Evolutionary conservation across 1,140 invertebrate species (phyloP), one percentile per base, ranked within the genome.

Genomic region (Bombyx mori): DNA sequence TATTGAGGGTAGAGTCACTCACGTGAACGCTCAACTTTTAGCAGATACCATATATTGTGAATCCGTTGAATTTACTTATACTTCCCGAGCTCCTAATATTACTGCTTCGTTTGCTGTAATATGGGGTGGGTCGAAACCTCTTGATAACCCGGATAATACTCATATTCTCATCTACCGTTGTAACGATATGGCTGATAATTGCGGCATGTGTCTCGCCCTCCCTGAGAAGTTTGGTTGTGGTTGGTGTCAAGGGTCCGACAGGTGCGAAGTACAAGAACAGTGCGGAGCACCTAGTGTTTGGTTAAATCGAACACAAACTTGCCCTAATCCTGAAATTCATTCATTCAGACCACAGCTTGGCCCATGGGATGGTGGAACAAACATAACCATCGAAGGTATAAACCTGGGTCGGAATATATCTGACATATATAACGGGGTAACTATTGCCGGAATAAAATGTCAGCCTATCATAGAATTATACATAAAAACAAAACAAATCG

Each of bases 371-470:
- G 95, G 98, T 35, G 97, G 98, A 8, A 99, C 98, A 8, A 97
- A 97, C 76, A 94, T 99, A 52, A 99, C 97, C 6, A 99, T 99
- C 59, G 89, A 92, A 61, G 98, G 95, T 10, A 97, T 98, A 65
- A 99, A 99, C 89, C 89, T 99, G 47, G 98, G 98, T n/a, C 97
- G 98, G 71, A 94, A 93, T 52, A 97, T 97, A 76, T 92, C 93
- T 62, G 98, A 99, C 80, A 97, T 99, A 60, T 95, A 95, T 77
- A 94, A 91, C 66, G 96, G 96, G 22, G 94, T 99, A 1, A 92
- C 91, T 42, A 94, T 95, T 44, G 97, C 95, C 42, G 96, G 96
- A 51, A 94, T 97, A 57, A 93, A 91, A 66, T 99, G 97, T 85
- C 92, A 95, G 82, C 95, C 96, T 12, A 97, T 96, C 71, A 91